phyloP scores from a whole-genome alignment of 2,113 vertebrate genomes.

The Malurus melanocephalus region DNA sequence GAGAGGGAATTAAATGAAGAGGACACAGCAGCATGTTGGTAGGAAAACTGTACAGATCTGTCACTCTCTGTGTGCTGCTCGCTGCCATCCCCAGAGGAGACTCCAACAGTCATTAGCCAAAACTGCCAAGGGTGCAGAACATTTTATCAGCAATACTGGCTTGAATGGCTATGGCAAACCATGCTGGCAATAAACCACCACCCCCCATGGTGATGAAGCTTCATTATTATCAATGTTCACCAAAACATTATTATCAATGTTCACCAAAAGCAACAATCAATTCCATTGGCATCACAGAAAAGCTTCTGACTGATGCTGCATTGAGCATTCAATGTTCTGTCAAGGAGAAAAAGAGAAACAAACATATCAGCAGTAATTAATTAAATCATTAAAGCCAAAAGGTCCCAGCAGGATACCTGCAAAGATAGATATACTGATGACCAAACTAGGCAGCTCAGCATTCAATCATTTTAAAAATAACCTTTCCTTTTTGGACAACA shows the following conservation, averaged over 20 bases:
- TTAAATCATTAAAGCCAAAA: not conserved
- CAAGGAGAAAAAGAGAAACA: conserved; percentile 19
- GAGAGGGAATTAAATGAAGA: not conserved
- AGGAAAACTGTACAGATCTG: not conserved
- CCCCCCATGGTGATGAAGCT: not conserved
- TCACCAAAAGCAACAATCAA: not conserved
- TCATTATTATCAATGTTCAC: not conserved
- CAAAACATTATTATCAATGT: not conserved
- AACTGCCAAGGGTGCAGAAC: not conserved
- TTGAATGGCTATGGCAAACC: not conserved
- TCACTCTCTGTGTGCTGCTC: fast-evolving
- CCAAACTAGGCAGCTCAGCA: not conserved
- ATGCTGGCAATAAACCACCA: not conserved
- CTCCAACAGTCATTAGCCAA: not conserved
- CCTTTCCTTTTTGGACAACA: not conserved
- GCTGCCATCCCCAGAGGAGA: fast-evolving
- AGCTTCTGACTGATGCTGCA: not conserved
- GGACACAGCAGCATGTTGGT: fast-evolving
- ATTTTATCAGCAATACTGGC: not conserved
- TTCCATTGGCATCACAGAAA: not conserved
- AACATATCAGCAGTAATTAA: conserved; percentile 2
- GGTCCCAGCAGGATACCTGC: not conserved
- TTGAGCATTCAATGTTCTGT: not conserved
- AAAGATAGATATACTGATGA: not conserved
- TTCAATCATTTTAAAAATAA: not conserved